Evolutionary conservation across 2,888 invertebrate species (phyloP).

Genomic region (Drosophila formosana): DNA sequence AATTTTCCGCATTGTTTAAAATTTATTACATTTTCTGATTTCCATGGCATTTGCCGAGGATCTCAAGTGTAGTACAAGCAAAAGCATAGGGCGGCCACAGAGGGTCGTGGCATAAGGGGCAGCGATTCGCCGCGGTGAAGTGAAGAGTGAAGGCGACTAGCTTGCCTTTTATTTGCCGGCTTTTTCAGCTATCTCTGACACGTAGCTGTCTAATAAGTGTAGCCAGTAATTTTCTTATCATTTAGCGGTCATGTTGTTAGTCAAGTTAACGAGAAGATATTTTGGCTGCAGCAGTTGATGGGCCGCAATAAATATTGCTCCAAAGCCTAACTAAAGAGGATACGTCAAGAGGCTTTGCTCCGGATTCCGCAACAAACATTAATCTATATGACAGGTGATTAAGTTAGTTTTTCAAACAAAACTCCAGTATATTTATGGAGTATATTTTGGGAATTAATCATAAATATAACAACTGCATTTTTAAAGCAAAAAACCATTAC

Average conservation of each 20-base stretch:
- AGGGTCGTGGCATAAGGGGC: neutral
- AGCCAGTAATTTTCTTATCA: slow-evolving; percentile 78
- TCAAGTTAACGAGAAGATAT: slow-evolving; percentile 50
- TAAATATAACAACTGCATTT: neutral
- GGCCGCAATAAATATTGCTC: slow-evolving; percentile 40
- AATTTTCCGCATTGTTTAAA: slow-evolving; percentile 80
- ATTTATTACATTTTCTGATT: slow-evolving; percentile 80
- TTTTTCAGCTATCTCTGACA: slow-evolving; percentile 66
- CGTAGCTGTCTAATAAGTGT: slow-evolving; percentile 76
- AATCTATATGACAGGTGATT: slow-evolving; percentile 12
- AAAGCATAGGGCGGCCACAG: neutral
- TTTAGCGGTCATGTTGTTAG: slow-evolving; percentile 54
- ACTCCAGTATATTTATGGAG: neutral
- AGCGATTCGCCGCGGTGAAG: slow-evolving; percentile 13
- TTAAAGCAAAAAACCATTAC: neutral
- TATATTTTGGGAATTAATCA: slow-evolving; percentile 5
- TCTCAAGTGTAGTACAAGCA: slow-evolving; percentile 16
- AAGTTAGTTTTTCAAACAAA: neutral
- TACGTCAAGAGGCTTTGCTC: slow-evolving; percentile 13
- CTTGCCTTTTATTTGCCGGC: slow-evolving; percentile 69
- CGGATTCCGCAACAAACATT: neutral
- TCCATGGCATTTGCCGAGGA: slow-evolving; percentile 54
- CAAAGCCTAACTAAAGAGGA: slow-evolving; percentile 16
- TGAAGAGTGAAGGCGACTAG: slow-evolving; percentile 21
- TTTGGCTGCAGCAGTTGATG: slow-evolving; percentile 34